A percentile compares a stretch with the other conserved stretches of the same genome.
phyloP scores from a whole-genome alignment of 2,888 invertebrate species.

The Andrena hattorfiana region DNA sequence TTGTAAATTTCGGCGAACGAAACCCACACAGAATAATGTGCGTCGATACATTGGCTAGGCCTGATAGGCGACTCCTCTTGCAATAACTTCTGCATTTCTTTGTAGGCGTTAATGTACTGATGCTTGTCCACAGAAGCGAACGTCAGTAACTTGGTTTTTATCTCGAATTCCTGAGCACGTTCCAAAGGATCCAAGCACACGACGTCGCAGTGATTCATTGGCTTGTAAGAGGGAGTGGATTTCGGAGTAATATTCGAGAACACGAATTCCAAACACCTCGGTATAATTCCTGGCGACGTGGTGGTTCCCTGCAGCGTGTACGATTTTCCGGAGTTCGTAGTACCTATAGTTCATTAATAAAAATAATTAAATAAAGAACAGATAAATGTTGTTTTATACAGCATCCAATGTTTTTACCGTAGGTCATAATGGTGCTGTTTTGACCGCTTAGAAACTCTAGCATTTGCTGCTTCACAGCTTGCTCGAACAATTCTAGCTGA shows the following conservation, averaged over 20 bases:
- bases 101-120: slow-evolving; percentile 77
- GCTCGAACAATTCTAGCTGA: slow-evolving; percentile 85
- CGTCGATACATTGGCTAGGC: slow-evolving; percentile 70
- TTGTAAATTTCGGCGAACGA: slow-evolving; percentile 97
- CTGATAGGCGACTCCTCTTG: slow-evolving; percentile 77
- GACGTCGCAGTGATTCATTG: slow-evolving; percentile 77
- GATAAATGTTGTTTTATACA: too few relatives aligned
- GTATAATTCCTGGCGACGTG: slow-evolving; percentile 89
- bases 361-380: background rate
- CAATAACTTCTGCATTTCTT: slow-evolving; percentile 80
- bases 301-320: slow-evolving; percentile 92
- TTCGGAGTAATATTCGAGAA: slow-evolving; percentile 83
- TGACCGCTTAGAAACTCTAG: slow-evolving; percentile 86
- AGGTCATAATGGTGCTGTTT: slow-evolving; percentile 93
- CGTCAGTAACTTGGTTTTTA: slow-evolving; percentile 78
- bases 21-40: slow-evolving; percentile 89
- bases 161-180: slow-evolving; percentile 75
- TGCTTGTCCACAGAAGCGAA: slow-evolving; percentile 78
- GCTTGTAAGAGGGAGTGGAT: slow-evolving; percentile 76
- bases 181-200: slow-evolving; percentile 71
- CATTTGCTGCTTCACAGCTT: slow-evolving; percentile 79
- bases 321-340: slow-evolving; percentile 96
- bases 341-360: slow-evolving; percentile 84
- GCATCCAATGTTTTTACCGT: slow-evolving; percentile 85
- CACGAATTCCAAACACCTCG: slow-evolving; percentile 88